Evolutionary conservation across 2,888 invertebrate species (phyloP).

Genomic region (Ernsta delagoae): DNA sequence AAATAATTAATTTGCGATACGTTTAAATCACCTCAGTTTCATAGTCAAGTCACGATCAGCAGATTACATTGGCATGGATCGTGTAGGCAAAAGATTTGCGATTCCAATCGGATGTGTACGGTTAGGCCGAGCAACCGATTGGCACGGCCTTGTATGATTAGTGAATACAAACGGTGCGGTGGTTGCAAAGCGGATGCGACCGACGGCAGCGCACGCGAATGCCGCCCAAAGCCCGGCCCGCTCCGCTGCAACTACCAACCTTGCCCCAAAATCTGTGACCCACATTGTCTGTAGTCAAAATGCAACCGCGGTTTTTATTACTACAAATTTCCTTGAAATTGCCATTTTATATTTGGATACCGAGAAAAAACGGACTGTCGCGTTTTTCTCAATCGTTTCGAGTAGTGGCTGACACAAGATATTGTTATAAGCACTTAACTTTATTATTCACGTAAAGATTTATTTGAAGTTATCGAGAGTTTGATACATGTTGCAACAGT

Average conservation of each 20-base stretch:
- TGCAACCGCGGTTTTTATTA: slow-evolving; percentile 74
- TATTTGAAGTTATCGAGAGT: slow-evolving; percentile 3
- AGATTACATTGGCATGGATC: slow-evolving; percentile 36
- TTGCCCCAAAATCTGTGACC: slow-evolving; percentile 82
- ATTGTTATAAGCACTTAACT: slow-evolving; percentile 11
- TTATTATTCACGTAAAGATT: slow-evolving; percentile 11
- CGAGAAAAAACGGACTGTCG: slow-evolving; percentile 38
- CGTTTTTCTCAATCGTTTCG: slow-evolving; percentile 28
- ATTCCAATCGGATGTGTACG: slow-evolving; percentile 68
- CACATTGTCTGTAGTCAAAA: slow-evolving; percentile 74
- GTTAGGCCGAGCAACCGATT: slow-evolving; percentile 70
- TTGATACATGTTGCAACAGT: slow-evolving; percentile 18
- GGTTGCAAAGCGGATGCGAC: slow-evolving; percentile 75
- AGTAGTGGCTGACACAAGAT: slow-evolving; percentile 8
- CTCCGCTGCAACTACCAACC: slow-evolving; percentile 68
- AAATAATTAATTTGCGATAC: slow-evolving; percentile 31
- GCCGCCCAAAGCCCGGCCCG: slow-evolving; percentile 47
- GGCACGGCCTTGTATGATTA: slow-evolving; percentile 76
- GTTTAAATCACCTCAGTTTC: slow-evolving; percentile 26
- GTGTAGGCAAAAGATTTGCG: slow-evolving; percentile 48
- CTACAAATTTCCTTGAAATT: slow-evolving; percentile 58
- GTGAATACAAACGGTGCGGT: slow-evolving; percentile 60
- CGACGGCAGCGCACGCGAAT: slow-evolving; percentile 65
- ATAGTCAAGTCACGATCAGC: slow-evolving; percentile 31
- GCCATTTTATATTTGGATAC: slow-evolving; percentile 48